Evolutionary conservation across 2,888 invertebrate species (phyloP), one percentile per base, ranked within the genome.

Genomic region (Drosophila merina): DNA sequence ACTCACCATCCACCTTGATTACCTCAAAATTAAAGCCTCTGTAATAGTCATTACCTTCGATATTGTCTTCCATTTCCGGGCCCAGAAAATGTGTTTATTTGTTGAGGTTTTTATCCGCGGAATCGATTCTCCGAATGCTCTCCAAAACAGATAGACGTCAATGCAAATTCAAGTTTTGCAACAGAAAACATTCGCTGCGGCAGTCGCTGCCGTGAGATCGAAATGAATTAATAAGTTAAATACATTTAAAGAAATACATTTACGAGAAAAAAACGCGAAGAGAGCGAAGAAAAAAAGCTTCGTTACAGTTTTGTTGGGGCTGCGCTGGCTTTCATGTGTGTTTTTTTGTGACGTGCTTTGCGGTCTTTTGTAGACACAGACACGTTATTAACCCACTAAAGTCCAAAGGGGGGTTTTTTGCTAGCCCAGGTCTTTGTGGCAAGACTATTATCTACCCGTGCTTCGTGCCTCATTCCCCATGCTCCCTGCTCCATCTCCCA

Each of bases 131-230:
- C 36, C 44, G 57, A 67, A 67, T 14, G 50, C 45, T 45, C 28
- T 31, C 36, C 36, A 5, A 45, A 50, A 38, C 20, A 67, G 45
- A 57, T 25, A 57, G 67, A 70, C 70, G 70, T 70, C 70, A 70
- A 70, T 70, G 71, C 70, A 70, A 70, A 70, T 63, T 70, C 62
- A 62, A 62, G 69, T 70, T 70, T 69, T 63, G 70, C 62, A 70
- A 62, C 70, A 52, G 64, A 54, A 66, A 54, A 64, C 54, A 63
- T 42, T 55, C 64, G 63, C 47, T 14, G 14, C 14, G 14, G 64
- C 52, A 14, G 64, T 9, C 64, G 52, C 52, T 5, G 28, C 28
- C 28, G 28, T 5, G 52, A 64, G 64, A 64, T 66, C 64, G 64
- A 66, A 70, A 42, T 42, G 48, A 70, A 51, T 69, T 69, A 60